These are phyloP conservation scores for Butorides virescens DNA, from an alignment of 2,113 vertebrate genomes.

Conservation along the genomic window DNA sequence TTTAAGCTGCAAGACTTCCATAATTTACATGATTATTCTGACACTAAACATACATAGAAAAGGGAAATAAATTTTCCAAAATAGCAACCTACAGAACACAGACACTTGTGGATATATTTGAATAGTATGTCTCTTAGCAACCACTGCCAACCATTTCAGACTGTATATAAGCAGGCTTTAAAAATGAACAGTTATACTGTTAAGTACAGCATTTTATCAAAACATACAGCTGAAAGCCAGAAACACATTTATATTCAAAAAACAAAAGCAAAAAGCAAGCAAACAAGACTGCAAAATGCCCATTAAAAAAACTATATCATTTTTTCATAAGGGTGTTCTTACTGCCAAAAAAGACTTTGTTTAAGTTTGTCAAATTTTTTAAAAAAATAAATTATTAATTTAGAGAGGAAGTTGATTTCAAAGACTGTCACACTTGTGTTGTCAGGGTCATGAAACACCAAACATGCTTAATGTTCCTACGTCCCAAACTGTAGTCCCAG, in stretches of 20 bases:
- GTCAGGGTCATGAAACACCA: background rate
- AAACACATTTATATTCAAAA: background rate
- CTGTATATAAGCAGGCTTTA: conserved; percentile 38
- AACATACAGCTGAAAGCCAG: conserved; percentile 10
- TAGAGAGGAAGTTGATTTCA: background rate
- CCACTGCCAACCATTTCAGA: conserved; percentile 65
- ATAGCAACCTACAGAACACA: conserved; percentile 62
- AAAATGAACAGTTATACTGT: conserved; percentile 33
- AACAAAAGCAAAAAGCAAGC: background rate
- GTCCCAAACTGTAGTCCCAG: background rate
- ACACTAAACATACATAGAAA: conserved; percentile 59
- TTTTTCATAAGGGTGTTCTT: background rate
- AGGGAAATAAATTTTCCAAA: conserved; percentile 67
- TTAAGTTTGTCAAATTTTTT: background rate
- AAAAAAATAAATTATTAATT: background rate
- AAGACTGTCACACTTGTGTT: background rate
- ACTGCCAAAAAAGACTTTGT: background rate
- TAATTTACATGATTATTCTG: conserved; percentile 54
- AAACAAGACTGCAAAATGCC: background rate
- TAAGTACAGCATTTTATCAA: conserved; percentile 33
- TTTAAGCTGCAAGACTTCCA: conserved; percentile 49
- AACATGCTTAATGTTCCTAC: background rate
- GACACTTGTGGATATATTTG: conserved; percentile 61
- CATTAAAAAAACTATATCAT: background rate
- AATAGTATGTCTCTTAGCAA: conserved; percentile 77